phyloP scores from a whole-genome alignment of 2,888 invertebrate species.

The Halictus quadricinctus region DNA sequence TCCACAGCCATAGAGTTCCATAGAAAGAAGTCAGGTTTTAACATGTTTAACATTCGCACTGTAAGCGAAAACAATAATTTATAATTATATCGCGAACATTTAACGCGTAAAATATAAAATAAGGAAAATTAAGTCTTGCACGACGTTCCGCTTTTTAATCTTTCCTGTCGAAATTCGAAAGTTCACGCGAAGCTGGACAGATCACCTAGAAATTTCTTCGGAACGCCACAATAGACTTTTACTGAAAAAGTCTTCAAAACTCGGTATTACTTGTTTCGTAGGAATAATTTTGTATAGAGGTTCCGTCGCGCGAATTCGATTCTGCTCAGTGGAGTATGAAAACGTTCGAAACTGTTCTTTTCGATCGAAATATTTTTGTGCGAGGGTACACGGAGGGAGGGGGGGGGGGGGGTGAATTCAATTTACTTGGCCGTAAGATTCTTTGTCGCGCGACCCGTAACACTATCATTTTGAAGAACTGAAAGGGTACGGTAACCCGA shows the following conservation, averaged over 20 bases:
- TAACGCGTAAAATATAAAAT: too few relatives aligned
- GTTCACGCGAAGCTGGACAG: not conserved
- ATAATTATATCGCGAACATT: too few relatives aligned
- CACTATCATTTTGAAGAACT: conserved; percentile 24
- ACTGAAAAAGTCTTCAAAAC: not conserved
- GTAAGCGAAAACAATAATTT: too few relatives aligned
- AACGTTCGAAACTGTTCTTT: not conserved
- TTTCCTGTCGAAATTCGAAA: not conserved
- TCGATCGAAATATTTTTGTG: not conserved
- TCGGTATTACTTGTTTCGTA: not conserved
- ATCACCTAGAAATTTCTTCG: not conserved
- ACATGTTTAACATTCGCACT: too few relatives aligned
- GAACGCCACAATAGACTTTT: not conserved
- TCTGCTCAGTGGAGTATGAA: not conserved
- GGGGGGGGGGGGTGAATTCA: not conserved
- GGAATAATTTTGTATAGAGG: not conserved
- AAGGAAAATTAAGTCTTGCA: too few relatives aligned
- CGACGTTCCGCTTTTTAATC: too few relatives aligned
- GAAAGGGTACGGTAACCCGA: conserved; percentile 37
- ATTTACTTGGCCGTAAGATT: not conserved
- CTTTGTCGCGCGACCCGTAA: not conserved
- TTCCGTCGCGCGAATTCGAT: not conserved
- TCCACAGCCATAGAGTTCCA: too few relatives aligned
- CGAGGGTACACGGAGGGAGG: not conserved
- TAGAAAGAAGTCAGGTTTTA: too few relatives aligned